These are phyloP conservation scores for Montipora foliosa DNA, from an alignment of 64 coral and sea anemone species.

Conservation along the genomic window DNA sequence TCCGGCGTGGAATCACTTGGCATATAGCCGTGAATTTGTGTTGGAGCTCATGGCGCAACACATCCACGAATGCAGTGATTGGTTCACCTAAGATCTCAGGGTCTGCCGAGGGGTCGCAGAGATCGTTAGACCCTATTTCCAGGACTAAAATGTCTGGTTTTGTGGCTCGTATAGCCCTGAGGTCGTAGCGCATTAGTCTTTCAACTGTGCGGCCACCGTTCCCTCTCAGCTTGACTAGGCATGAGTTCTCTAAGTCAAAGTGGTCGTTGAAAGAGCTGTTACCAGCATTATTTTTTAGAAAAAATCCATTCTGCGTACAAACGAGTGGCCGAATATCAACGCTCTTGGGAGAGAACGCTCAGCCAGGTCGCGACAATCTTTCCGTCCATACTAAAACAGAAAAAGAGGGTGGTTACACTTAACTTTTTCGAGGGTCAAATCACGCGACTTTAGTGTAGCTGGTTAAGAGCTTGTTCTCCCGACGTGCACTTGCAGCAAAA, in stretches of 20 bases:
- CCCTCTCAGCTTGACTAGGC: not conserved
- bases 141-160: not conserved
- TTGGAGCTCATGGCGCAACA: not conserved
- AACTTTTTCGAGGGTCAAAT: too few relatives aligned
- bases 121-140: not conserved
- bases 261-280: not conserved
- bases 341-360: too few relatives aligned
- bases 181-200: not conserved
- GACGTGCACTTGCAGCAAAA: too few relatives aligned
- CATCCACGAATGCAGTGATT: not conserved
- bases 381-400: too few relatives aligned
- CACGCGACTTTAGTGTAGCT: too few relatives aligned
- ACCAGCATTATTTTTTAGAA: not conserved
- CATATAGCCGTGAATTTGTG: not conserved
- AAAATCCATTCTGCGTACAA: not conserved
- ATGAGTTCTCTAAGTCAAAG: not conserved
- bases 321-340: not conserved
- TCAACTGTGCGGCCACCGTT: not conserved
- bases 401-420: too few relatives aligned
- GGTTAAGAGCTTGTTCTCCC: too few relatives aligned
- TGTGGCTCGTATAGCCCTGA: not conserved
- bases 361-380: too few relatives aligned
- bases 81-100: too few relatives aligned
- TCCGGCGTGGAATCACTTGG: not conserved
- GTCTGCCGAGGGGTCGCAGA: not conserved